Base-by-base conservation (phyloP, 2,888 invertebrate genomes). In the Tholera decimalis region DNA sequence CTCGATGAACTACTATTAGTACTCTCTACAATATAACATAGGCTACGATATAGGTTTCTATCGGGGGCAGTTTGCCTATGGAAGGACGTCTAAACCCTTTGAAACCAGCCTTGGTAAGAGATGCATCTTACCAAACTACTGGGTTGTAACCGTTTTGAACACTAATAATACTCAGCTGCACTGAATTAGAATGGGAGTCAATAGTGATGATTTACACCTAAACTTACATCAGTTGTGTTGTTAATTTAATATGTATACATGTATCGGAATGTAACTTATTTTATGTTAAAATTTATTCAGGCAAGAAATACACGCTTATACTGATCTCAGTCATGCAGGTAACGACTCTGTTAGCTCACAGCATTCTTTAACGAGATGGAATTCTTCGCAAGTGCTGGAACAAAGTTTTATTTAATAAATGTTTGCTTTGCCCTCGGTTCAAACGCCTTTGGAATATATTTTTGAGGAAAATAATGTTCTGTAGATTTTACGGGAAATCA, bases 391-490 rank as follows among this genome's bases (percentile, higher is more conserved):
- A 65, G 61, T 73, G 60, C 66, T 58, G 18, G 33, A 78, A 49
- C 59, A 64, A 64, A 65, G 56, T 65, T 60, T 73, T 54, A 78
- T 74, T 73, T 50, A 46, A 78, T 78, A 65, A 74, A 74, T 78
- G 61, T 74, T 74, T 74, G 43, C 79, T 43, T 54, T 28, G 26
- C 49, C n/a, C 4, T 8, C 44, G 39, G 47, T 61, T 61, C 47
- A 71, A 60, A 65, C 33, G 18, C 71, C 51, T 53, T 51, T 18
- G 4, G 37, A 41, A 24, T 30, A 43, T 53, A 53, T 70, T 47
- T 70, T 67, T 55, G 28, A 66, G 46, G n/a, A 35, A 46, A 56
- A 46, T 72, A 37, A 44, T 46, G 20, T 39, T 73, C 24, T 51
- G 8, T 1, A 33, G 33, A 39, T 41, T n/a, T n/a, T n/a, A n/a